Percentiles rank a stretch among this genome's conserved stretches.
Evolutionary conservation across 2,797 vertebrate species (phyloP).

Genomic region (Siniperca undulata): DNA sequence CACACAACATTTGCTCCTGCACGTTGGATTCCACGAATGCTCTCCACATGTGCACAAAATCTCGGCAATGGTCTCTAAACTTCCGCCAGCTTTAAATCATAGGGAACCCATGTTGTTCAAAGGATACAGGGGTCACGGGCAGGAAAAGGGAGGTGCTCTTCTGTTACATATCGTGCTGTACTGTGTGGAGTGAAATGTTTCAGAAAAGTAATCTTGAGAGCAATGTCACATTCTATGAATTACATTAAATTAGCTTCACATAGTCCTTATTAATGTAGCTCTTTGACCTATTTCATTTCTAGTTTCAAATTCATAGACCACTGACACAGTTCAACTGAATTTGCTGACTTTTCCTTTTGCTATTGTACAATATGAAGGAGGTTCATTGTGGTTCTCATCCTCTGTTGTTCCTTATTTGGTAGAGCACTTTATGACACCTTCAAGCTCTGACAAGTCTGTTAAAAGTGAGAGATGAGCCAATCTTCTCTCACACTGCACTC

Average conservation of each 20-base stretch:
- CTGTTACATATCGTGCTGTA: constrained; percentile 44
- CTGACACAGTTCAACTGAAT: background rate
- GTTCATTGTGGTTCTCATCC: constrained; percentile 11
- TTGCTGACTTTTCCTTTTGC: constrained; percentile 22
- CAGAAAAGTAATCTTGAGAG: background rate
- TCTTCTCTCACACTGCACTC: constrained; percentile 36
- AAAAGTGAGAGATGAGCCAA: constrained; percentile 42
- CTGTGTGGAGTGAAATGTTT: constrained; percentile 8
- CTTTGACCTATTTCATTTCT: background rate
- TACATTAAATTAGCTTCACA: background rate
- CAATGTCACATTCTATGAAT: background rate
- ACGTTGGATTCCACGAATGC: constrained; percentile 58
- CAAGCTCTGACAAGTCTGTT: constrained; percentile 76
- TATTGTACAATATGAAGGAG: background rate
- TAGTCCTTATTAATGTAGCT: background rate
- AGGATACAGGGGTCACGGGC: constrained; percentile 28
- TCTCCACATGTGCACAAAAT: constrained; percentile 51
- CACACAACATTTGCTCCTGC: constrained; percentile 34
- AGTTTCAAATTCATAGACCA: background rate
- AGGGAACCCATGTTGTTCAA: constrained; percentile 9
- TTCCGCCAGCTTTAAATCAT: constrained; percentile 55
- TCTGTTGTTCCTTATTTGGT: constrained; percentile 53
- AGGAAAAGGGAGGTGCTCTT: constrained; percentile 59
- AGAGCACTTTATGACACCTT: constrained; percentile 54
- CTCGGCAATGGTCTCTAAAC: constrained; percentile 17